A percentile compares a stretch with the other conserved stretches of the same genome.
Conservation (phyloP, 2,888 invertebrate species). For the Eupithecia subfuscata region DNA sequence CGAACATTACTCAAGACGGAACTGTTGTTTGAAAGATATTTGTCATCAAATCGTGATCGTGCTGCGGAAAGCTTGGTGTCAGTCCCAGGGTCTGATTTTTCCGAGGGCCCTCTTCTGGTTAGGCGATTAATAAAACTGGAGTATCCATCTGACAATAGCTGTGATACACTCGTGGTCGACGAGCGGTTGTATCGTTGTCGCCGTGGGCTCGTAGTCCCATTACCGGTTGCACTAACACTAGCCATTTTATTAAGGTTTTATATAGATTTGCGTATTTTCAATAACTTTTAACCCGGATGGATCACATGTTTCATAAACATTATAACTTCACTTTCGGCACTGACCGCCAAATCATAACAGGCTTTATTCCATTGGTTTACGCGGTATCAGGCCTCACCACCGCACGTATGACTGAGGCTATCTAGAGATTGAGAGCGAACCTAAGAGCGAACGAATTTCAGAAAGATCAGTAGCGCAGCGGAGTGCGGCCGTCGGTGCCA, state of each 20-base stretch:
- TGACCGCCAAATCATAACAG: constrained; percentile 46
- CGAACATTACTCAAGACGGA: constrained; percentile 69
- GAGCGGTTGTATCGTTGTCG: constrained; percentile 90
- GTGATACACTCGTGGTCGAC: constrained; percentile 92
- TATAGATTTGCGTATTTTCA: constrained; percentile 44
- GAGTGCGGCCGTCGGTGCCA: constrained; percentile 85
- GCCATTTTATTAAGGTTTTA: constrained; percentile 60
- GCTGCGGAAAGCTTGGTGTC: constrained; percentile 66
- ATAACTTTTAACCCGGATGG: constrained; percentile 66
- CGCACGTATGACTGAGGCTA: constrained; percentile 71
- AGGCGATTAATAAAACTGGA: constrained; percentile 92
- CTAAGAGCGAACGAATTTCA: constrained; percentile 79
- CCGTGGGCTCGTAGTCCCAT: constrained; percentile 79
- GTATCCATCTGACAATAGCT: constrained; percentile 93
- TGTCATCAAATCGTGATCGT: constrained; percentile 75
- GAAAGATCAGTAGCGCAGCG: constrained; percentile 81
- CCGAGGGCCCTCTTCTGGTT: constrained; percentile 91
- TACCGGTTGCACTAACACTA: constrained; percentile 68
- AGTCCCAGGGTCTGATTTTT: constrained; percentile 81
- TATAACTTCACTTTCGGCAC: constrained; percentile 64
- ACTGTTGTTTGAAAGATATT: constrained; percentile 67
- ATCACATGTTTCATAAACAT: constrained; percentile 69
- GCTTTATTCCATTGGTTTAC: constrained; percentile 42
- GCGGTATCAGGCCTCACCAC: constrained; percentile 61
- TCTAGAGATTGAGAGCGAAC: constrained; percentile 76